phyloP scores from a whole-genome alignment of 2,797 vertebrate genomes.

The Chanos chanos region DNA sequence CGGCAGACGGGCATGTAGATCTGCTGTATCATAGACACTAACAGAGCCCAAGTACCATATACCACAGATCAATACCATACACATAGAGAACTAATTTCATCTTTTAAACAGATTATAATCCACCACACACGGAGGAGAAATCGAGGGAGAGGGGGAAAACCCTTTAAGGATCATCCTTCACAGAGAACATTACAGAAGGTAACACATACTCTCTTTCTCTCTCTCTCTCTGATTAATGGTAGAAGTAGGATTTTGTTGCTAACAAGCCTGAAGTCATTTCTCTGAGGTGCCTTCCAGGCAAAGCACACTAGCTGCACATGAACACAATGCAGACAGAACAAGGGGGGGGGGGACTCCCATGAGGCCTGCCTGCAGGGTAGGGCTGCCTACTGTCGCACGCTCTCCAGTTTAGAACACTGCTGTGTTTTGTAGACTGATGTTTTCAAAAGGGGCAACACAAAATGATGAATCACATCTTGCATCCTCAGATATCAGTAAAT shows the following conservation, averaged over 20 bases:
- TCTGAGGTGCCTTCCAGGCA: constrained; percentile 18
- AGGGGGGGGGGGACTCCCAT: constrained; percentile 60
- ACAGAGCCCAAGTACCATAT: constrained; percentile 18
- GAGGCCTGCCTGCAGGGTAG: constrained; percentile 50
- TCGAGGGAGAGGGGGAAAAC: constrained; percentile 39
- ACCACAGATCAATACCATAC: constrained; percentile 25
- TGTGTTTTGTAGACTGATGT: constrained; percentile 9
- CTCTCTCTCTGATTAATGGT: constrained; percentile 75
- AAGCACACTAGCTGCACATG: constrained; percentile 34
- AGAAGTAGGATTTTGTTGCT: constrained; percentile 64
- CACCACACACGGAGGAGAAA: constrained; percentile 49
- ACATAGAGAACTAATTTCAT: constrained; percentile 43
- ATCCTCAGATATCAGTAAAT: too few relatives aligned
- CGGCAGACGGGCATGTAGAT: too few relatives aligned
- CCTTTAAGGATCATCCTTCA: constrained; percentile 68
- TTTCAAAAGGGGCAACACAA: constrained; percentile 24
- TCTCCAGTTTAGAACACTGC: constrained; percentile 11
- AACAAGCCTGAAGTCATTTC: constrained; percentile 62
- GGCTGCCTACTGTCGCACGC: constrained; percentile 28
- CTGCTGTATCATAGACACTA: constrained; percentile 53
- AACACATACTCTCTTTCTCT: too few relatives aligned
- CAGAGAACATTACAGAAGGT: constrained; percentile 54
- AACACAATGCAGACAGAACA: constrained; percentile 57
- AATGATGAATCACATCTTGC: constrained; percentile 31
- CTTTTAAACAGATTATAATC: constrained; percentile 52